Percentiles rank a stretch among this genome's conserved stretches.
phyloP scores from a whole-genome alignment of 2,888 invertebrate genomes.

The Leptopterna dolabrata region DNA sequence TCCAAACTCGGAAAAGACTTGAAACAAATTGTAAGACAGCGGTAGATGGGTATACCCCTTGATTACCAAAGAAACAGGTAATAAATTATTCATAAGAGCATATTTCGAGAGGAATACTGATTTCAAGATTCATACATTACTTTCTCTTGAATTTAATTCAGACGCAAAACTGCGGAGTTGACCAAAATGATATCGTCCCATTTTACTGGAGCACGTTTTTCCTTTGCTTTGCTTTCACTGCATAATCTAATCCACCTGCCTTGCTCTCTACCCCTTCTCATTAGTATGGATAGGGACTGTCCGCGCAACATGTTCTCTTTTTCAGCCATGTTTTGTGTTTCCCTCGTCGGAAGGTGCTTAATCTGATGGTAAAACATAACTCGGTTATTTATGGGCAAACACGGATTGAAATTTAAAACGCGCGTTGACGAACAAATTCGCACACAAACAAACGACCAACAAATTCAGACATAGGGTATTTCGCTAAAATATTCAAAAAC shows the following conservation, averaged over 20 bases:
- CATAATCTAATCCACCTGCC: constrained; percentile 40
- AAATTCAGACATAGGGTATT: too few species aligned
- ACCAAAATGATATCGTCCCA: constrained; percentile 41
- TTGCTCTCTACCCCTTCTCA: background rate
- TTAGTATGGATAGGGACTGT: constrained; percentile 27
- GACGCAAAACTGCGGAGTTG: constrained; percentile 30
- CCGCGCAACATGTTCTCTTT: constrained; percentile 10
- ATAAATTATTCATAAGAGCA: constrained; percentile 46
- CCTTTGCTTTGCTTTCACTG: constrained; percentile 41
- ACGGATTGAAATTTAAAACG: background rate
- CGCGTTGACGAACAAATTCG: background rate
- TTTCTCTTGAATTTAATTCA: constrained; percentile 34
- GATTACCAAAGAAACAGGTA: constrained; percentile 9
- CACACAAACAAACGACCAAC: too few species aligned
- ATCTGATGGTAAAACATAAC: background rate
- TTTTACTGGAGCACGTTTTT: constrained; percentile 42
- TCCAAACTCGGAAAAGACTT: background rate
- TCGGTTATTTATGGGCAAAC: background rate
- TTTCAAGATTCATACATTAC: constrained; percentile 24
- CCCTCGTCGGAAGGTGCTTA: background rate
- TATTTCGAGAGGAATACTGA: constrained; percentile 38
- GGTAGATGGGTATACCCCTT: background rate
- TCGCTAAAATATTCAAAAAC: too few species aligned
- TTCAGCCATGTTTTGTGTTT: background rate
- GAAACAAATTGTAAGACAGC: background rate